phyloP scores from a whole-genome alignment of 2,888 invertebrate genomes.

The Heteromurus nitidus region DNA sequence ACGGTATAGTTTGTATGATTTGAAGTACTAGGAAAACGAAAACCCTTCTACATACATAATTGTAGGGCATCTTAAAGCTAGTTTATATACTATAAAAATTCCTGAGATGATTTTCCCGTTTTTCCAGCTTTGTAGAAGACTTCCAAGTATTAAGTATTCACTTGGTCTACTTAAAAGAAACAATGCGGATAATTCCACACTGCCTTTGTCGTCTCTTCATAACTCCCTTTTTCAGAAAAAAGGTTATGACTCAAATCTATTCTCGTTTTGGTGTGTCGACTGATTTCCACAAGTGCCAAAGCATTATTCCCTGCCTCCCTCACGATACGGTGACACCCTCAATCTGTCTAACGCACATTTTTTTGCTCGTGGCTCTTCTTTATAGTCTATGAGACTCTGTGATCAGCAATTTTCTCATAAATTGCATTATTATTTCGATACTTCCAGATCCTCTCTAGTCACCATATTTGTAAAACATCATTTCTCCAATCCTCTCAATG shows the following conservation, averaged over 20 bases:
- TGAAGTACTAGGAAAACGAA: constrained; percentile 24
- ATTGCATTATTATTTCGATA: constrained; percentile 23
- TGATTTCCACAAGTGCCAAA: neutral
- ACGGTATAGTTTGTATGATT: constrained; percentile 8
- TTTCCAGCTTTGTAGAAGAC: constrained; percentile 60
- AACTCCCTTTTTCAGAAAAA: neutral
- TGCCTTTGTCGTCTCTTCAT: neutral
- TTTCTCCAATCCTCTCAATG: too few species aligned
- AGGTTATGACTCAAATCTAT: neutral
- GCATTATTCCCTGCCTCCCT: neutral
- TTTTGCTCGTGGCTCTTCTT: neutral
- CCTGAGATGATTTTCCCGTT: constrained; percentile 61
- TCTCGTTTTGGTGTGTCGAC: neutral
- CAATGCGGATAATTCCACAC: too few species aligned
- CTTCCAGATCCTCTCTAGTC: constrained; percentile 16
- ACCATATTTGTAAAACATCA: too few species aligned
- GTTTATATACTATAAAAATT: constrained; percentile 58
- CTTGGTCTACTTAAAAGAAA: neutral
- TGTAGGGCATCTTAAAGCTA: too few species aligned
- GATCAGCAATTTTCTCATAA: neutral
- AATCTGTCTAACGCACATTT: neutral
- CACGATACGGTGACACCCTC: too few species aligned
- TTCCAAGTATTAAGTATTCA: constrained; percentile 29
- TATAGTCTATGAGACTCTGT: neutral
- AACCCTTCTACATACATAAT: constrained; percentile 7